Base-by-base conservation (phyloP, 2,888 invertebrate genomes). In the Malthinus flaveolus region DNA sequence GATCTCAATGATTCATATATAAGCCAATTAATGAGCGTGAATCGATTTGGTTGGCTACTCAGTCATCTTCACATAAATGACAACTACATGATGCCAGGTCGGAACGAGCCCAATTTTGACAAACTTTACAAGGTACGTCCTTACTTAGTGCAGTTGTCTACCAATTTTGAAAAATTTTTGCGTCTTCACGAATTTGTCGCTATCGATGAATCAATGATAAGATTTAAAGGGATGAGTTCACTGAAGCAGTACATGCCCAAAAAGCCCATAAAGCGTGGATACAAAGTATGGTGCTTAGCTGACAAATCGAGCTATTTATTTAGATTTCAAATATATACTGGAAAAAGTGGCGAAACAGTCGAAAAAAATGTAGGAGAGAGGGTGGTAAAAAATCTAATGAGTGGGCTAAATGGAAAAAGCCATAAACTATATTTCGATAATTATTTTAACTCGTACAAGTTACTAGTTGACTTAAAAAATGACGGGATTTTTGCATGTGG, bases 401-500 rank as follows among this genome's bases (percentile, higher is more conserved):
- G 51, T 32, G 49, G 48, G 32, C 35, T 70, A 9, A 15, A 51
- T 56, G 58, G 56, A 6, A 64, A 67, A 52, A 55, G 63, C 36
- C 67, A 69, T 58, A 61, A 46, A 13, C 15, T 71, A n/a, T 72
- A 63, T 48, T 68, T 73, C 59, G 69, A 73, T 49, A 71, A 71
- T 45, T 71, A 61, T 63, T 71, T 72, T 63, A 64, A 61, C 7
- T 63, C 59, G 34, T 59, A 68, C 13, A 11, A 45, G 4, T 63
- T 71, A 9, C 56, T 68, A 57, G 51, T 62, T n/a, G 42, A 59
- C 54, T 49, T 61, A 23, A 32, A 44, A 48, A 52, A 57, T 63
- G 48, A 15, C 5, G 23, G 36, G 7, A 61, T 64, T 37, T 49
- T 58, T 61, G 62, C 61, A 36, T 62, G 64, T 35, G 66, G 64